These are phyloP conservation scores for Lagopus muta DNA, from an alignment of 2,113 vertebrate species.

Conservation along the genomic window DNA sequence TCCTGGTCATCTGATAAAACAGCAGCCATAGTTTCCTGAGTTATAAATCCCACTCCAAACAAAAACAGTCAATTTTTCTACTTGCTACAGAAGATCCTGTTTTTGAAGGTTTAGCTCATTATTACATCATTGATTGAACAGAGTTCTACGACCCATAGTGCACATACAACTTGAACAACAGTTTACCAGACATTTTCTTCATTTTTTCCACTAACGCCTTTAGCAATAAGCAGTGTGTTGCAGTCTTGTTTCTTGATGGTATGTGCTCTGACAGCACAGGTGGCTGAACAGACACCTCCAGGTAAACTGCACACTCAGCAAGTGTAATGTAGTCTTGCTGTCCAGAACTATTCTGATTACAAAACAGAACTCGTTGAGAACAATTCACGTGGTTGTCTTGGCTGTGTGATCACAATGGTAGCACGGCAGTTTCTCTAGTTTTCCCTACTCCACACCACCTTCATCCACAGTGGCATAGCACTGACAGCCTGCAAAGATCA, in stretches of 20 bases:
- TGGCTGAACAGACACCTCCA: accelerated
- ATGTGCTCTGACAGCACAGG: accelerated
- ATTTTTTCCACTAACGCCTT: neutral
- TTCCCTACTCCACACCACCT: neutral
- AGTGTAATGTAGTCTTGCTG: neutral
- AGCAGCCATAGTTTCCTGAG: neutral
- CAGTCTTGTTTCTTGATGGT: neutral
- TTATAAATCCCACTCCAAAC: neutral
- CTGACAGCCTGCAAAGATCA: neutral
- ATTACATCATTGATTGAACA: neutral
- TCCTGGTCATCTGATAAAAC: neutral
- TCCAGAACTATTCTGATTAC: neutral
- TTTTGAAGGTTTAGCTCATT: neutral
- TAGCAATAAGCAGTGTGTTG: neutral
- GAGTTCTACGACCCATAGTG: neutral
- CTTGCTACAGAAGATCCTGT: too few species aligned
- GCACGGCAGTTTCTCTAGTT: accelerated
- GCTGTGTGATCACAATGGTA: neutral
- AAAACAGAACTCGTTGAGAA: neutral
- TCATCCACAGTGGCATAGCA: neutral
- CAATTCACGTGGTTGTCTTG: neutral
- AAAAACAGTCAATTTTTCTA: neutral
- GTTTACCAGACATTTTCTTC: neutral
- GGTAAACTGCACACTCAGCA: neutral
- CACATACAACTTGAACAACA: neutral